Evolutionary conservation across 2,797 vertebrate genomes (phyloP).

Genomic region (Streptopelia turtur): DNA sequence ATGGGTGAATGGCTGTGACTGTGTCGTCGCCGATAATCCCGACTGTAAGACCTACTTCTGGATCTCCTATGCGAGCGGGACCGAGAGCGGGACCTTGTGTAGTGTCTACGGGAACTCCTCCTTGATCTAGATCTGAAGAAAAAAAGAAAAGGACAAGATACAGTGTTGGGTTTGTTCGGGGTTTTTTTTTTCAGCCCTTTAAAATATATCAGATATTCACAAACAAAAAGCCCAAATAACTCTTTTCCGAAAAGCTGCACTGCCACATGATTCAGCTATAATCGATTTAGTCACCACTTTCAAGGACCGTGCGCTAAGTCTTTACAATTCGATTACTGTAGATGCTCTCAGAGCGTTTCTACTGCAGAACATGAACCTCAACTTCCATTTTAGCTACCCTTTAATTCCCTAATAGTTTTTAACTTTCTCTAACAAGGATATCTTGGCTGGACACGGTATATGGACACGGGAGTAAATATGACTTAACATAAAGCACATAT

Average conservation of each 20-base stretch:
- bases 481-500: neutral
- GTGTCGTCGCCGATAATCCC: constrained; percentile 89
- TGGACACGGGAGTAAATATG: neutral
- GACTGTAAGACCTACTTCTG: constrained; percentile 90
- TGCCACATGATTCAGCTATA: neutral
- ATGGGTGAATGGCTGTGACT: constrained; percentile 95
- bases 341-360: neutral
- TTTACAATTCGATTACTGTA: neutral
- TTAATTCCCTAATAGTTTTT: neutral
- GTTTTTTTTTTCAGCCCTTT: neutral
- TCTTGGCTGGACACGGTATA: neutral
- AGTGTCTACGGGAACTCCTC: constrained; percentile 90
- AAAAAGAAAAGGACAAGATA: neutral
- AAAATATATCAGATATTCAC: neutral
- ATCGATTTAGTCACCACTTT: neutral
- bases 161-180: neutral
- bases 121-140: constrained; percentile 88
- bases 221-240: neutral
- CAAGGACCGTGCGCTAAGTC: neutral
- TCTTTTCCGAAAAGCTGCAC: neutral
- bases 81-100: constrained; percentile 89
- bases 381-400: neutral
- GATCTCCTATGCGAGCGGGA: constrained; percentile 91
- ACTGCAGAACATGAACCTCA: neutral
- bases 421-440: neutral